These are phyloP conservation scores for Thumatha senex DNA, from an alignment of 2,888 invertebrate genomes.

Conservation along the genomic window DNA sequence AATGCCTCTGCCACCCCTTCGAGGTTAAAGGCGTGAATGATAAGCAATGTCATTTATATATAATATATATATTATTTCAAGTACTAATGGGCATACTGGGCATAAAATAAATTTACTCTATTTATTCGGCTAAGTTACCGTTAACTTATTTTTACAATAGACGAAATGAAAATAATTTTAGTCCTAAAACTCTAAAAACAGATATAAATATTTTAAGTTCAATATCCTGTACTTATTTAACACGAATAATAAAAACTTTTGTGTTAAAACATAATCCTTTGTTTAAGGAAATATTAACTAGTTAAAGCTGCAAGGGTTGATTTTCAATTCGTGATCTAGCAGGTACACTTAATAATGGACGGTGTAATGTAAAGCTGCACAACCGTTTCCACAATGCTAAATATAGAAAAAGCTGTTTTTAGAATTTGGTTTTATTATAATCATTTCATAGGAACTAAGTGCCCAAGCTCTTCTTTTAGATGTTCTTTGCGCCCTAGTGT, in stretches of 20 bases:
- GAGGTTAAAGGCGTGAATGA: too few relatives aligned
- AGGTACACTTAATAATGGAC: constrained; percentile 31
- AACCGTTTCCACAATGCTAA: constrained; percentile 14
- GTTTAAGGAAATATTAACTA: constrained; percentile 31
- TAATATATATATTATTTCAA: too few relatives aligned
- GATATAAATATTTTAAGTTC: neutral
- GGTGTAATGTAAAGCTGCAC: constrained; percentile 39
- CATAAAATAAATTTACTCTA: too few relatives aligned
- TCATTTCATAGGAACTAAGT: too few relatives aligned
- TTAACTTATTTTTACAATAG: too few relatives aligned
- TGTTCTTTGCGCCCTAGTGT: too few relatives aligned
- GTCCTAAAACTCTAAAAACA: neutral
- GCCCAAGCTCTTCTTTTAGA: too few relatives aligned
- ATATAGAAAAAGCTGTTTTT: neutral
- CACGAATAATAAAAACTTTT: neutral
- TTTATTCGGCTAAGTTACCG: too few relatives aligned
- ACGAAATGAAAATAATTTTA: neutral
- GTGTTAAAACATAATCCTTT: constrained; percentile 18
- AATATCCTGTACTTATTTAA: constrained; percentile 3
- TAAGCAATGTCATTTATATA: too few relatives aligned
- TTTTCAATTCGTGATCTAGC: constrained; percentile 17
- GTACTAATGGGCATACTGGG: too few relatives aligned
- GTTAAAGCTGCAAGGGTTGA: constrained; percentile 43
- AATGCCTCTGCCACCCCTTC: too few relatives aligned
- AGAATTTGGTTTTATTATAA: neutral